Base-by-base conservation (phyloP, 2,113 vertebrate genomes). In the Grammomys dolichurus region DNA sequence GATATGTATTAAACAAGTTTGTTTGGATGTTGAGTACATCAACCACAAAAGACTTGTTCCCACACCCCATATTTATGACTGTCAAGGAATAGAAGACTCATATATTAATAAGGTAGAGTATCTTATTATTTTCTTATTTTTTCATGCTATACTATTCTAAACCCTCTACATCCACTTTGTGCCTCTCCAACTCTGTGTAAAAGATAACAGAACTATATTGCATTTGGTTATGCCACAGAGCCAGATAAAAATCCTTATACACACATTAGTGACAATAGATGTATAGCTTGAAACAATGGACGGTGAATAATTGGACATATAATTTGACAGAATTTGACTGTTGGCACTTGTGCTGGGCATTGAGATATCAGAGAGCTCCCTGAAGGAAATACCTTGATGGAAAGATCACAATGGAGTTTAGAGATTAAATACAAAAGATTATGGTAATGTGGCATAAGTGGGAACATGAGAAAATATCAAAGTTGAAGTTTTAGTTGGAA, bases 401-500 rank as follows among this genome's bases (percentile, higher is more conserved):
- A 92, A 95, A 51, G 82, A 95, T 96, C 96, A 95, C 96, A 89
- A 89, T 95, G 95, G 95, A 97, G 94, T 96, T 97, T 92, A 94
- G 69, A 97, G 96, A 96, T 97, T 97, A 97, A 97, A 96, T 97
- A 96, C 96, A 97, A 96, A 98, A 97, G 90, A 89, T 81, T 97
- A 96, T 96, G 96, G 87, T 97, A 97, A 97, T 97, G 43, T 84
- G 63, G 56, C 75, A 46, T 96, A 96, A 97, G 77, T 96, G 88
- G 95, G 86, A 96, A 97, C 97, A 96, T 95, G 93, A 97, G 89
- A 95, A 97, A 97, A 97, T 96, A 97, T 97, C 95, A 97, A 96
- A 97, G 96, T 97, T 96, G 90, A 96, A 97, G 97, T 97, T 98
- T 97, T 97, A 91, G 86, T 97, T 95, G 82, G 97, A 97, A 98